Base-by-base conservation (phyloP, 1,140 invertebrate species). In the Ooceraea biroi region DNA sequence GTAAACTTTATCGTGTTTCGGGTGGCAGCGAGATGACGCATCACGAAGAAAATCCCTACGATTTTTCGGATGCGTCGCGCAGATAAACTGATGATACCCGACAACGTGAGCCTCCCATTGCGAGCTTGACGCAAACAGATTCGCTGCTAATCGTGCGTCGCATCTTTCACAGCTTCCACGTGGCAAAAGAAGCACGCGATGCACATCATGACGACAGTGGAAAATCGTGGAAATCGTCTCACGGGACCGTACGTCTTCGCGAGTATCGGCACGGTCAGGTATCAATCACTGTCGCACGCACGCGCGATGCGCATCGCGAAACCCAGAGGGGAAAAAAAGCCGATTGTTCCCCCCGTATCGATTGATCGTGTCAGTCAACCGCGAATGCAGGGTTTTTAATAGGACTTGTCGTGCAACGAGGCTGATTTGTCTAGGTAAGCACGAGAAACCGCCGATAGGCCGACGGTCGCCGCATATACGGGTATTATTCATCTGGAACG, bases 401-500 rank as follows among this genome's bases (percentile, higher is more conserved):
- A 27, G 68, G 61, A 60, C 44, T 41, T 19, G 25, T 48, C 58
- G n/a, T 55, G 57, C 36, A 73, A 30, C 69, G 48, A 76, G 85
- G 14, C 82, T 68, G 76, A 88, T 88, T 88, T 77, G 65, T 85
- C 83, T 17, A 12, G 25, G 46, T 48, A 52, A 58, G 36, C 65
- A 66, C 3, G 83, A 82, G 86, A 88, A 82, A 87, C 71, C 85
- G 72, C 78, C 57, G 55, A 44, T 58, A 44, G 17, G 36, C 36
- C 36, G 36, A 36, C 60, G 71, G 17, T 48, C 63, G 44, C 50
- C 74, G 58, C n/a, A n/a, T 48, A 58, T 46, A 48, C 65, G 52
- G 41, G 30, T 58, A 36, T 87, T 74, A 77, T 73, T 83, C 85
- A 88, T 88, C 83, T 76, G 76, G 83, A 82, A 82, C 83, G 65